Percentiles rank a stretch among this genome's conserved stretches.
Conservation (phyloP, 64 coral and sea anemone genomes). For the Stichodactyla mertensii region DNA sequence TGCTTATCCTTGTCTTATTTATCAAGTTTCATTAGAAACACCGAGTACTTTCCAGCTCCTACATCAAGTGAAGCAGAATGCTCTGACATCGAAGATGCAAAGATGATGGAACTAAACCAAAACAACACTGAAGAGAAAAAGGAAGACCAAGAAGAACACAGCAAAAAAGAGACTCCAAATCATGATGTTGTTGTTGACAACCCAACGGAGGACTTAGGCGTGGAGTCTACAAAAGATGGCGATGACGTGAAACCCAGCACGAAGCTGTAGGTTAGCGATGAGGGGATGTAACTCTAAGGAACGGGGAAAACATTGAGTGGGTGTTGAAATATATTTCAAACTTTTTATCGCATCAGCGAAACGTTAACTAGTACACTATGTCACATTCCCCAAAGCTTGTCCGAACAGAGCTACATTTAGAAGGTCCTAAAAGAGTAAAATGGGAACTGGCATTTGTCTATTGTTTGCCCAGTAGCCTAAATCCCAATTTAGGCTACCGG, state of each 20-base stretch:
- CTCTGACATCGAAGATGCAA: not conserved
- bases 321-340: no score
- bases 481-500: no score
- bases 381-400: no score
- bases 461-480: no score
- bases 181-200: not conserved
- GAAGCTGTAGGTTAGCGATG: not conserved
- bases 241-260: not conserved
- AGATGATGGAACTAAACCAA: not conserved
- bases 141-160: not conserved
- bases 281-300: not conserved
- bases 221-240: not conserved
- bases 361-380: no score
- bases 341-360: no score
- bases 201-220: not conserved
- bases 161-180: not conserved
- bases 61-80: conserved; percentile 15
- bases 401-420: no score
- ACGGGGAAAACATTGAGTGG: not conserved
- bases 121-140: not conserved
- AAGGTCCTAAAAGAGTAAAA: no score
- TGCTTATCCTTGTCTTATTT: no score
- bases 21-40: conserved; percentile 3
- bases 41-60: conserved; percentile 6
- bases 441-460: no score